A percentile compares a stretch with the other conserved stretches of the same genome.
Conservation (phyloP, 2,113 vertebrate genomes). For the Delphinus delphis region DNA sequence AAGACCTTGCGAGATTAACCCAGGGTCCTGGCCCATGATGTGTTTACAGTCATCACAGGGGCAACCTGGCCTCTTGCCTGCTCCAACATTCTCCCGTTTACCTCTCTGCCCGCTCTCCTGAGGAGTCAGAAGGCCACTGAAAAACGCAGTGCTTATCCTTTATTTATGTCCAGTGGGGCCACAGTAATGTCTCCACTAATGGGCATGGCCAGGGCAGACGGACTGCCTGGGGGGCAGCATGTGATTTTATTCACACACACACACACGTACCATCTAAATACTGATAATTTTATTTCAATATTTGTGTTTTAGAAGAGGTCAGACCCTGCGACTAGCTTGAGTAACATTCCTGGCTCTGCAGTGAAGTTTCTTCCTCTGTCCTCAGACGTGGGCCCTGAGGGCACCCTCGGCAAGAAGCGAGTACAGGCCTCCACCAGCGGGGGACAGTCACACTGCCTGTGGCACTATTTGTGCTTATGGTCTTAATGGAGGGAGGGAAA, state of each 20-base stretch:
- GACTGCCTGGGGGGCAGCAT: accelerated
- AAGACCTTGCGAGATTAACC: background rate
- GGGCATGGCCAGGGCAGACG: background rate
- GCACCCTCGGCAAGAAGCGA: accelerated
- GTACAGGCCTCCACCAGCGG: accelerated
- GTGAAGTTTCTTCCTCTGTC: background rate
- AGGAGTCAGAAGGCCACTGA: background rate
- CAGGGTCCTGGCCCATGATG: accelerated
- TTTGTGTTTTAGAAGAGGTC: background rate
- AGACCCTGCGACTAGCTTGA: background rate
- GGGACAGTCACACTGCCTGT: accelerated
- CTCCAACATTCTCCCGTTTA: background rate
- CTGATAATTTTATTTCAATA: background rate
- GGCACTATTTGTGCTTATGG: background rate
- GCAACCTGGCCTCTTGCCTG: background rate
- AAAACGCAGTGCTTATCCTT: background rate
- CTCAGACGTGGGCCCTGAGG: background rate
- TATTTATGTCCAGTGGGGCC: background rate
- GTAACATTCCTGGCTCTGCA: background rate
- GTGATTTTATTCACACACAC: accelerated
- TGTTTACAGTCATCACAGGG: accelerated
- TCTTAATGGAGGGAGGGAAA: background rate
- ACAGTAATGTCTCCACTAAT: background rate
- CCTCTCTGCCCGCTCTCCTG: background rate
- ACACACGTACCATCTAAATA: background rate